These are phyloP conservation scores for Aleiodes testaceus DNA, from an alignment of 2,888 invertebrate species.

Conservation along the genomic window DNA sequence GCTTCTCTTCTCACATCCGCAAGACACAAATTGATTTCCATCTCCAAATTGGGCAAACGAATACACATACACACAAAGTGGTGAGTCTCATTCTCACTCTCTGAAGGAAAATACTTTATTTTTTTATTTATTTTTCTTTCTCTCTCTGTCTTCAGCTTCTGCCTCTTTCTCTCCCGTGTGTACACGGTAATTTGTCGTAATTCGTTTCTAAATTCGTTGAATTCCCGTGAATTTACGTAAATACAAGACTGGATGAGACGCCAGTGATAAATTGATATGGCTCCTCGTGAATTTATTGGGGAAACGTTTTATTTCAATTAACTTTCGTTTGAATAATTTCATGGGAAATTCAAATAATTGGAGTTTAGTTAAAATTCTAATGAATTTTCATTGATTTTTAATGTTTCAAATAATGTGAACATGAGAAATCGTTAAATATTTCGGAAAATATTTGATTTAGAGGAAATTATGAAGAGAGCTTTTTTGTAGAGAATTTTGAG, in stretches of 20 bases:
- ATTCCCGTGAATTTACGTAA: background rate
- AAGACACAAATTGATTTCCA: conserved; percentile 52
- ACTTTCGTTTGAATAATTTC: background rate
- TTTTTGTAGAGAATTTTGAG: too few relatives aligned
- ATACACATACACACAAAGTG: conserved; percentile 16
- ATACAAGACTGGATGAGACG: background rate
- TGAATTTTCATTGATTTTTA: too few relatives aligned
- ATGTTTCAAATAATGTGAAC: too few relatives aligned
- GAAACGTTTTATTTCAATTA: conserved; percentile 36
- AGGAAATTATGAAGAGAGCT: too few relatives aligned
- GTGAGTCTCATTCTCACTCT: conserved; percentile 18
- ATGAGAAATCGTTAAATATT: too few relatives aligned
- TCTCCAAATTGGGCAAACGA: conserved; percentile 35
- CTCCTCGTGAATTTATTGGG: conserved; percentile 17
- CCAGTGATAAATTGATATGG: conserved; percentile 10
- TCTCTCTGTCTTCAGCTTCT: background rate
- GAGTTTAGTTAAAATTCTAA: too few relatives aligned
- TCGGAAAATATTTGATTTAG: too few relatives aligned
- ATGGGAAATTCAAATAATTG: too few relatives aligned
- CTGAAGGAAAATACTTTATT: background rate
- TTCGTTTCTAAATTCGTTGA: conserved; percentile 42
- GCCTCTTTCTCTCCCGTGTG: conserved; percentile 5
- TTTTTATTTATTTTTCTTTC: background rate
- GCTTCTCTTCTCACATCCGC: conserved; percentile 30
- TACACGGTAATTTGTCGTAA: conserved; percentile 47